A percentile compares a stretch with the other conserved stretches of the same genome.
These are phyloP conservation scores for Tonatia bakeri DNA, from an alignment of 2,113 vertebrate genomes.

Conservation along the genomic window DNA sequence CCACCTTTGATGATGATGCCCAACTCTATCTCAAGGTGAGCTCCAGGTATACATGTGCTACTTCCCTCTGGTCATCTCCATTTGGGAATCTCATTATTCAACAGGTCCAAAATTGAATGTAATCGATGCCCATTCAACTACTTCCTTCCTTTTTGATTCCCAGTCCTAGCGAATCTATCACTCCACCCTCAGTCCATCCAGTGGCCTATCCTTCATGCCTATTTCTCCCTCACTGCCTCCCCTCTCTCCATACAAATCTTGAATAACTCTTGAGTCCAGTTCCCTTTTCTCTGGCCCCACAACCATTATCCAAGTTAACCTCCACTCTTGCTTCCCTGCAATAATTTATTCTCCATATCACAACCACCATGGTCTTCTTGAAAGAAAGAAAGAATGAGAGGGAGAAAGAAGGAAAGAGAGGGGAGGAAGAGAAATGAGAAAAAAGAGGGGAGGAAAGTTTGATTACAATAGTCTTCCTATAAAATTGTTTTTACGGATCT, in stretches of 20 bases:
- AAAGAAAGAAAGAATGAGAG: background rate
- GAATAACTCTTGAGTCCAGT: background rate
- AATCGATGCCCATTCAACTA: background rate
- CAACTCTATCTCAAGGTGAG: background rate
- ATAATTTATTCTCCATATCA: background rate
- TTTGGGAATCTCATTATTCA: background rate
- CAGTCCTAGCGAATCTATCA: background rate
- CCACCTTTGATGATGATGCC: background rate
- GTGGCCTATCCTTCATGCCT: background rate
- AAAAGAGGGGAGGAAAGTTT: background rate
- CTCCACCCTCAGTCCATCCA: background rate
- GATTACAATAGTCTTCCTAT: background rate
- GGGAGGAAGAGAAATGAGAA: accelerated
- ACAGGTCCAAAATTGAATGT: background rate
- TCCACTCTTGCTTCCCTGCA: background rate
- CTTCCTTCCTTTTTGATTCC: background rate
- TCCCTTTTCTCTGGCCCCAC: background rate
- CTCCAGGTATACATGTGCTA: background rate
- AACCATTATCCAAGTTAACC: background rate
- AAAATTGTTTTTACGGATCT: background rate
- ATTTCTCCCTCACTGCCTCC: background rate
- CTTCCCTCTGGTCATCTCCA: background rate
- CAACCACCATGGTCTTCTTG: background rate
- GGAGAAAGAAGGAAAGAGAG: accelerated
- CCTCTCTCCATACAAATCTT: background rate